Conservation (phyloP, 1,140 invertebrate species). For the Papilio polyxenes region DNA sequence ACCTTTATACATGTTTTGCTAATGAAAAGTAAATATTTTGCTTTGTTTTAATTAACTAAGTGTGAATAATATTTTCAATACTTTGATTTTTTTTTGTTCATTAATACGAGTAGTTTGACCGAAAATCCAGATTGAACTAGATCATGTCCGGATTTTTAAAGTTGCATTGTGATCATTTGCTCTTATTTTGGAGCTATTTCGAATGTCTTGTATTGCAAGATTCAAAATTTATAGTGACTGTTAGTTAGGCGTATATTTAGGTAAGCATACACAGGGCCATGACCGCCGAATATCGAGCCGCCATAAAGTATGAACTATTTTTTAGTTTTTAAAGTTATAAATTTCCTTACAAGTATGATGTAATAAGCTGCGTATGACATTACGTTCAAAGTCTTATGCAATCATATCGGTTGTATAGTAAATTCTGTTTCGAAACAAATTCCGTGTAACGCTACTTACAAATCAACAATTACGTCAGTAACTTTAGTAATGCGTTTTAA, state of each 20-base stretch:
- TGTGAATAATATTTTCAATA: not conserved
- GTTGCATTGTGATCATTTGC: not conserved
- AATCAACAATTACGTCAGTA: slow-evolving; percentile 5
- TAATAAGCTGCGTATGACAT: not conserved
- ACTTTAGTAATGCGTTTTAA: not conserved
- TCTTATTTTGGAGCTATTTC: not conserved
- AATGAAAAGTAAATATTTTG: slow-evolving; percentile 3
- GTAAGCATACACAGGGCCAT: too few species aligned
- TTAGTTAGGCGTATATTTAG: not conserved
- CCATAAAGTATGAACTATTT: not conserved
- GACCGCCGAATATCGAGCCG: not conserved
- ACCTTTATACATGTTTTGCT: not conserved
- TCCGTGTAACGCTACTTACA: not conserved
- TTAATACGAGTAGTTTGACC: not conserved
- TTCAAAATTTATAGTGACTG: not conserved
- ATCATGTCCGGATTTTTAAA: not conserved
- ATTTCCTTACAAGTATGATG: too few species aligned
- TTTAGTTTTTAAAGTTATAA: too few species aligned
- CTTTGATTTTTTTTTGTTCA: not conserved
- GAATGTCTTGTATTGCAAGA: not conserved
- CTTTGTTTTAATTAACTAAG: not conserved
- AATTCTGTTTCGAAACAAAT: not conserved
- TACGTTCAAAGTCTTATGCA: not conserved
- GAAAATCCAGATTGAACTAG: not conserved
- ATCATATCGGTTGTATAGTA: not conserved